Conservation (phyloP, 2,888 invertebrate species). For the Autographa pulchrina region DNA sequence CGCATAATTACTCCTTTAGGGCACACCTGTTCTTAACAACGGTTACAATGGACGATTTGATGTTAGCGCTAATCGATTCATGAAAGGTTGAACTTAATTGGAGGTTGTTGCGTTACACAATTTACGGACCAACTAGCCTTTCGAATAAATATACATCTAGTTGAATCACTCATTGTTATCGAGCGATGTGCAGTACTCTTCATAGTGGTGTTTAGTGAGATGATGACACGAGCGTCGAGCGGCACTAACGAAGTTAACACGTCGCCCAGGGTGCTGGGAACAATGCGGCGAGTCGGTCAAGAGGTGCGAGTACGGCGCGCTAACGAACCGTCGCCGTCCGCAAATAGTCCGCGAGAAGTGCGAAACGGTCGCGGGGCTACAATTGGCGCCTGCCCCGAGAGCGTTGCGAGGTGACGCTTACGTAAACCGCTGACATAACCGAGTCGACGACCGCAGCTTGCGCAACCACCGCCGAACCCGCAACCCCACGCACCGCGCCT, state of each 20-base stretch:
- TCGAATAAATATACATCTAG: slow-evolving; percentile 50
- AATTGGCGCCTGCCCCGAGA: slow-evolving; percentile 82
- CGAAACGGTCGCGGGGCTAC: slow-evolving; percentile 83
- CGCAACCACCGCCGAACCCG: slow-evolving; percentile 85
- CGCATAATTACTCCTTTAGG: slow-evolving; percentile 87
- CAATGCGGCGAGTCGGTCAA: slow-evolving; percentile 69
- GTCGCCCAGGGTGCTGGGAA: slow-evolving; percentile 63
- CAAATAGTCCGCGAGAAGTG: slow-evolving; percentile 86
- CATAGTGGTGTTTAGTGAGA: slow-evolving; percentile 32
- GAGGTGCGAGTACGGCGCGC: slow-evolving; percentile 70
- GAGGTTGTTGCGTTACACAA: slow-evolving; percentile 76
- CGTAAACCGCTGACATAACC: slow-evolving; percentile 89
- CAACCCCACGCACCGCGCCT: slow-evolving; percentile 84
- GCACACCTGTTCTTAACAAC: slow-evolving; percentile 83
- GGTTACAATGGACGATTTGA: slow-evolving; percentile 79
- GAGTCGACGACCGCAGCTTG: slow-evolving; percentile 88
- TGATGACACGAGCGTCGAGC: slow-evolving; percentile 19
- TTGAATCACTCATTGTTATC: slow-evolving; percentile 51
- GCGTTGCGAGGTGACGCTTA: slow-evolving; percentile 87
- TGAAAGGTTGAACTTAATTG: slow-evolving; percentile 85
- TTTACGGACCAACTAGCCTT: slow-evolving; percentile 52
- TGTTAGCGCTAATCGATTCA: slow-evolving; percentile 78
- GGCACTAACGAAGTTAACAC: slow-evolving; percentile 68
- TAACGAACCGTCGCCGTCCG: slow-evolving; percentile 79
- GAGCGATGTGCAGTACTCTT: slow-evolving; percentile 35